phyloP scores from a whole-genome alignment of 2,797 vertebrate species.

The Vipera latastei region DNA sequence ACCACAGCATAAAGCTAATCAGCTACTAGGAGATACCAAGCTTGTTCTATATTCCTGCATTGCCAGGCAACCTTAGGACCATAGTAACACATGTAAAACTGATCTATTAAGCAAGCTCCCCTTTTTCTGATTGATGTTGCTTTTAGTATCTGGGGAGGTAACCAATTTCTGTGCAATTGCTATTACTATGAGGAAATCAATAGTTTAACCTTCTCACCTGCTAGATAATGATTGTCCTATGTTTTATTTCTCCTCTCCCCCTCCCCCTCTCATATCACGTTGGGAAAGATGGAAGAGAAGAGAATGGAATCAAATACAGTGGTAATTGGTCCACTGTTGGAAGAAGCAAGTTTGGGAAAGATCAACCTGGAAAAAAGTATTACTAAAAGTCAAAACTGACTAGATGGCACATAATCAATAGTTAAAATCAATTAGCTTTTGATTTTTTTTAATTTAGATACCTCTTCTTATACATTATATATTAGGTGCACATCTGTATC shows the following conservation, averaged over 20 bases:
- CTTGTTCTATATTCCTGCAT: no score
- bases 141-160: background rate
- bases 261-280: background rate
- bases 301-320: background rate
- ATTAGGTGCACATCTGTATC: background rate
- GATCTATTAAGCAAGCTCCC: background rate
- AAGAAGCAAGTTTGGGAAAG: background rate
- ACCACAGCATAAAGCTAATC: background rate
- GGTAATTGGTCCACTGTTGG: no score
- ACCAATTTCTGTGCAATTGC: background rate
- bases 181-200: background rate
- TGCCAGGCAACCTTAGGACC: background rate
- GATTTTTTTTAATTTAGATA: background rate
- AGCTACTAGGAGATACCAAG: background rate
- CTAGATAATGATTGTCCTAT: background rate
- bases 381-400: background rate
- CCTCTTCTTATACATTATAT: background rate
- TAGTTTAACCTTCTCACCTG: background rate
- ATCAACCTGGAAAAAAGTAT: background rate
- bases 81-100: background rate
- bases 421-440: background rate
- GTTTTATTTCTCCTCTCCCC: background rate
- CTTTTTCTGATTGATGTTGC: background rate
- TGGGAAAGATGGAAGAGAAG: background rate
- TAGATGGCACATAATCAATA: no score